Conservation (phyloP, 2,888 invertebrate genomes). For the Drosophila multiciliata region DNA sequence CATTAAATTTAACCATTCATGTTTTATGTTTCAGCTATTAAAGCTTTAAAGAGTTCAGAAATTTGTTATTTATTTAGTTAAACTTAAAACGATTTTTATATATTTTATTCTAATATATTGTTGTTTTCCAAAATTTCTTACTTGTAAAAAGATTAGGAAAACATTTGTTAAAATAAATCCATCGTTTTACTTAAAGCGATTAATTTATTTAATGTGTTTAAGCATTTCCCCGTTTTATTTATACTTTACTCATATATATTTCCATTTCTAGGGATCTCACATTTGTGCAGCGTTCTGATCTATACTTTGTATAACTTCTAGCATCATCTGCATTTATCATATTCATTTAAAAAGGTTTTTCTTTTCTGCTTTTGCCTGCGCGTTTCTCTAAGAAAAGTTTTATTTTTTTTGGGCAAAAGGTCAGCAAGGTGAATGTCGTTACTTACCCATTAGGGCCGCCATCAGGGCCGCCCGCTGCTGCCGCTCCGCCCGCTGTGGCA, state of each 20-base stretch:
- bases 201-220: background rate
- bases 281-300: background rate
- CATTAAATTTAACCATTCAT: background rate
- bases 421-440: slow-evolving; percentile 25
- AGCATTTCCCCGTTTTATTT: background rate
- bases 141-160: background rate
- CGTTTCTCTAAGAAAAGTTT: slow-evolving; percentile 44
- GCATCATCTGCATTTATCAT: background rate
- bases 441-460: slow-evolving; percentile 80
- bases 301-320: background rate
- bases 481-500: slow-evolving; percentile 50
- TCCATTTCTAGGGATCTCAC: background rate
- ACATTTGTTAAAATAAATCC: background rate
- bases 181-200: background rate
- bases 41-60: background rate
- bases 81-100: background rate
- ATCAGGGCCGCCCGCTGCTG: slow-evolving; percentile 53
- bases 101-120: background rate
- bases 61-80: too few relatives aligned
- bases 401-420: slow-evolving; percentile 14
- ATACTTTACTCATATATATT: background rate
- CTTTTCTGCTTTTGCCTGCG: background rate
- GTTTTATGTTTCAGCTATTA: background rate
- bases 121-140: background rate
- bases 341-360: background rate